Evolutionary conservation across 2,888 invertebrate species (phyloP).

Genomic region (Bugula neritina): DNA sequence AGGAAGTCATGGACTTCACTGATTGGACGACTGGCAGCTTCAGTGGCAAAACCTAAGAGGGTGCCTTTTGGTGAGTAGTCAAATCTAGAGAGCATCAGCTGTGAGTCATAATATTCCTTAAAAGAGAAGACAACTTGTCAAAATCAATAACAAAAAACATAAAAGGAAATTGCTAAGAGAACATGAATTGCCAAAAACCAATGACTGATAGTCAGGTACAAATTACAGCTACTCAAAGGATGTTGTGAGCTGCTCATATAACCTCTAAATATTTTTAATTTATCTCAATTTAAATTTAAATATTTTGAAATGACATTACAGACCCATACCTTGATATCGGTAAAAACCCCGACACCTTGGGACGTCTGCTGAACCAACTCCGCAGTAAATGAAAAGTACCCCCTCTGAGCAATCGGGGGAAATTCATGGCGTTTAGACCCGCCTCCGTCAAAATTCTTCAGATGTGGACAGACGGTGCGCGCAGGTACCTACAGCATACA

Average conservation of each 20-base stretch:
- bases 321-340: slow-evolving; percentile 18
- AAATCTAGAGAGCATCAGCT: not conserved
- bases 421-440: not conserved
- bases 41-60: not conserved
- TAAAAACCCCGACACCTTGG: not conserved
- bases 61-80: slow-evolving; percentile 1
- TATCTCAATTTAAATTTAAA: too few relatives aligned
- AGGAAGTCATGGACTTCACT: slow-evolving; percentile 15
- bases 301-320: too few relatives aligned
- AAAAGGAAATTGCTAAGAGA: too few relatives aligned
- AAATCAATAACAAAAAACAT: too few relatives aligned
- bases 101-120: slow-evolving; percentile 7
- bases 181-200: too few relatives aligned
- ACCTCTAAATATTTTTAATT: too few relatives aligned
- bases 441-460: not conserved
- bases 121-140: not conserved
- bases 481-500: not conserved
- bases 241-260: too few relatives aligned
- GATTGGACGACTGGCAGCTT: not conserved
- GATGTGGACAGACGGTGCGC: not conserved
- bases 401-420: not conserved
- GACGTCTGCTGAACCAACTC: slow-evolving; percentile 4
- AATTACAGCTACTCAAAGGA: too few relatives aligned
- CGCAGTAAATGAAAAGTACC: slow-evolving; percentile 14
- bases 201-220: too few relatives aligned